Conservation (phyloP, 2,113 vertebrate species). For the Salvator merianae region DNA sequence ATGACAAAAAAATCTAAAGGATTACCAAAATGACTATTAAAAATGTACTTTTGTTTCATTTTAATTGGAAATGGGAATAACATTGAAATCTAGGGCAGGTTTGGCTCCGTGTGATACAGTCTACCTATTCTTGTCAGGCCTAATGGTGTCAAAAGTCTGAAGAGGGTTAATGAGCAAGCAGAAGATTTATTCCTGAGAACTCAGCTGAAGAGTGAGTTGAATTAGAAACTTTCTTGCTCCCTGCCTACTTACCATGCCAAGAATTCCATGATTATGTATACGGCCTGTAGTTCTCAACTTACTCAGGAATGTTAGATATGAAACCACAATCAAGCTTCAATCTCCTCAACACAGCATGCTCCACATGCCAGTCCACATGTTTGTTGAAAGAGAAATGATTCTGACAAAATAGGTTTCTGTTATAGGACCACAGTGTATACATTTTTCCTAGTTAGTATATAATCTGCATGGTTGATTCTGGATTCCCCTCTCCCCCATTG, state of each 20-base stretch:
- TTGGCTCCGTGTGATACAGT: neutral
- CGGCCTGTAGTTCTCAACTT: constrained; percentile 64
- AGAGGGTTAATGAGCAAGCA: constrained; percentile 30
- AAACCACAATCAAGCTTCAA: constrained; percentile 71
- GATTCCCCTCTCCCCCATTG: constrained; percentile 9
- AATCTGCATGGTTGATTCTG: constrained; percentile 64
- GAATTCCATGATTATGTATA: constrained; percentile 52
- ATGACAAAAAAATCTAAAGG: too few relatives aligned
- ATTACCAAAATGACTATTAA: too few relatives aligned
- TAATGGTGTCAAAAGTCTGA: neutral
- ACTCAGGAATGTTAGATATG: constrained; percentile 70
- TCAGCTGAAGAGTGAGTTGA: constrained; percentile 41
- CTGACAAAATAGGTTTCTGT: constrained; percentile 66
- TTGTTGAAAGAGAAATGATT: constrained; percentile 59
- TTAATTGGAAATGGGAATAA: too few relatives aligned
- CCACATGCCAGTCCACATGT: constrained; percentile 63
- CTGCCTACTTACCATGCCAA: constrained; percentile 31
- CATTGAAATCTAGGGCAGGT: too few relatives aligned
- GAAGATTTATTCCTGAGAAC: neutral
- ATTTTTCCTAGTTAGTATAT: constrained; percentile 63
- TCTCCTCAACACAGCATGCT: constrained; percentile 70
- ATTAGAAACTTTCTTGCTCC: constrained; percentile 3
- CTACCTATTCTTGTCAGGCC: too few relatives aligned
- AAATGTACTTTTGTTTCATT: too few relatives aligned
- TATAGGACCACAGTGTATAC: constrained; percentile 61